Evolutionary conservation across 2,888 invertebrate species (phyloP), one percentile per base, ranked within the genome.

Genomic region (Entomobrya proxima): DNA sequence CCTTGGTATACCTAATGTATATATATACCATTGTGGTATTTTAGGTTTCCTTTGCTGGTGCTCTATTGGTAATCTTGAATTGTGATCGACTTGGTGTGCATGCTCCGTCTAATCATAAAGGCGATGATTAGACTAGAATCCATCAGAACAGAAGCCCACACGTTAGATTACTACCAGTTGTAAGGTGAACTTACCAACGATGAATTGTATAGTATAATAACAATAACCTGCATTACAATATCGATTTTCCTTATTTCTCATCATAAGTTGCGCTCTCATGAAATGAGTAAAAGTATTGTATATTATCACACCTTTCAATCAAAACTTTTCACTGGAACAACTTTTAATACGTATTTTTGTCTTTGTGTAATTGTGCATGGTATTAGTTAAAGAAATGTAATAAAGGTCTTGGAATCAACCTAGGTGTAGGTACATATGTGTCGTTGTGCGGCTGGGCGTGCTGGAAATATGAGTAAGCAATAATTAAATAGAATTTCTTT

Each of bases 241-340:
- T 72, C 72, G 72, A 72, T 72, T 72, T 40, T 72, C 32, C 47
- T 72, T 50, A 47, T 50, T 47, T 72, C 50, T 47, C 72, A 30
- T 50, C 30, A 40, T 24, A 67, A 40, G 21, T 47, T 18, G 18
- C 21, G 13, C 32, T 9, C 30, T 58, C 32, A n/a, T n/a, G n/a
- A n/a, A n/a, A n/a, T 58, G 30, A 30, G 30, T 13, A 30, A 58
- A 7, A 55, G 27, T 3, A 35, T 64, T 32, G 35, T 9, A 44
- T 2, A 35, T 64, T 5, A 64, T 64, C 61, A 18, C 27, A 5
- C 1, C 35, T 64, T 64, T 64, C 7, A 32, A 64, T 64, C 61
- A 35, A 64, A 64, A 7, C 35, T 4, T 35, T 64, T 64, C 61
- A n/a, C 61, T 35, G 35, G 35, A 64, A 64, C 18, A 11, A 15